Conservation (phyloP, 2,113 vertebrate genomes). For the Amphilophus citrinellus region DNA sequence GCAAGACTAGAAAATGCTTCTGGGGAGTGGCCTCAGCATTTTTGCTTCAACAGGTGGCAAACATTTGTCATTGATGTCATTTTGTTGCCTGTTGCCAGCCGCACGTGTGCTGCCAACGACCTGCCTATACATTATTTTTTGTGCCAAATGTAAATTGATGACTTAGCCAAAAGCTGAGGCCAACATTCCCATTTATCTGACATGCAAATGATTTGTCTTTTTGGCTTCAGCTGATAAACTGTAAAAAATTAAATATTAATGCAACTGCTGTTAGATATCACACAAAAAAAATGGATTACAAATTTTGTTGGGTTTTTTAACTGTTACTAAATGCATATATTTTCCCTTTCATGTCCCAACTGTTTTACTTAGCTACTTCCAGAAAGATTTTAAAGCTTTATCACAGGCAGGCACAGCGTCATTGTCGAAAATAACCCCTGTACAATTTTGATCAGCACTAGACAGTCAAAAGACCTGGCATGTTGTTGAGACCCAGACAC, state of each 20-base stretch:
- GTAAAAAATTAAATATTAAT: neutral
- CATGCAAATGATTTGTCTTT: conserved; percentile 10
- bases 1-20: neutral
- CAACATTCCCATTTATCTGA: conserved; percentile 41
- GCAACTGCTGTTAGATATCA: neutral
- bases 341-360: neutral
- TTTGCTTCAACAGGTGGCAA: conserved; percentile 25
- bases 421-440: neutral
- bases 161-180: conserved; percentile 10
- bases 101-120: conserved; percentile 26
- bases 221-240: neutral
- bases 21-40: conserved; percentile 47
- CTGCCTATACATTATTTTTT: conserved; percentile 37
- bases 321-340: neutral
- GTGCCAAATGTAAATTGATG: conserved; percentile 52
- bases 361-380: neutral
- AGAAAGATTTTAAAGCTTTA: neutral
- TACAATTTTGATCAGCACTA: neutral
- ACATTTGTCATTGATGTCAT: conserved; percentile 36
- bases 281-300: neutral
- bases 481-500: conserved; percentile 1
- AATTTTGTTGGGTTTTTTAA: neutral
- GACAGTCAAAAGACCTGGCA: conserved; percentile 2
- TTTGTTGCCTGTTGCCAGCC: conserved; percentile 34
- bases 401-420: neutral